Base-by-base conservation (phyloP, 2,888 invertebrate species). In the Melangyna quadrimaculata region DNA sequence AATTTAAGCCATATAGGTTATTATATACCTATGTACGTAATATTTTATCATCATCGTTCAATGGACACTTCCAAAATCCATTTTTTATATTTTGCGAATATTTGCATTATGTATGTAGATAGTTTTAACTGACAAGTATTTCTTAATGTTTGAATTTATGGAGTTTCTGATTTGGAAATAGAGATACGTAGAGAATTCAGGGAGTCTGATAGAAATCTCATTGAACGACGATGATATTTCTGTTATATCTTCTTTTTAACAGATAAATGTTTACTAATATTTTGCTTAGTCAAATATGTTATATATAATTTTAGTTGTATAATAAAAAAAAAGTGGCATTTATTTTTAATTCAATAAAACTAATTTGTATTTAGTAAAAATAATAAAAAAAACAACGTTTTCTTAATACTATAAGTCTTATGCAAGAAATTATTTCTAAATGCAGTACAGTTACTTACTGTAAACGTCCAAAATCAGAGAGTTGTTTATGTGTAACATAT, bases 401-500 rank as follows among this genome's bases (percentile, higher is more conserved):
- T 59, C 74, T 61, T 80, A 80, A 61, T 22, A 53, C 79, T 80
- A 80, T 74, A 59, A 80, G 79, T 80, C 79, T 80, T 80, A 80
- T 74, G 35, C 24, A 80, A 80, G 53, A 69, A 79, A 67, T 74
- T 45, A 69, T 43, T 29, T 69, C 19, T 55, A 67, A 59, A 51
- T 67, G 12, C 67, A 43, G 35, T 65, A 29, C 43, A 51, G 14
- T 45, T n/a, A 70, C 19, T 71, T 84, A 89, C 48, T 87, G 88
- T 73, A 82, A 75, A 77, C 87, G 88, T 27, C 90, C 90, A 87
- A 89, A 90, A 59, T 88, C 89, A 22, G 90, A 90, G 4, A 90
- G 86, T 80, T 90, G 90, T 87, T 89, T 90, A 70, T 90, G 90
- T 45, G 90, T 90, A 22, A 90, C 90, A 87, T 90, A 90, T 6